phyloP scores from a whole-genome alignment of 1,140 invertebrate genomes.

The Cepaea nemoralis region DNA sequence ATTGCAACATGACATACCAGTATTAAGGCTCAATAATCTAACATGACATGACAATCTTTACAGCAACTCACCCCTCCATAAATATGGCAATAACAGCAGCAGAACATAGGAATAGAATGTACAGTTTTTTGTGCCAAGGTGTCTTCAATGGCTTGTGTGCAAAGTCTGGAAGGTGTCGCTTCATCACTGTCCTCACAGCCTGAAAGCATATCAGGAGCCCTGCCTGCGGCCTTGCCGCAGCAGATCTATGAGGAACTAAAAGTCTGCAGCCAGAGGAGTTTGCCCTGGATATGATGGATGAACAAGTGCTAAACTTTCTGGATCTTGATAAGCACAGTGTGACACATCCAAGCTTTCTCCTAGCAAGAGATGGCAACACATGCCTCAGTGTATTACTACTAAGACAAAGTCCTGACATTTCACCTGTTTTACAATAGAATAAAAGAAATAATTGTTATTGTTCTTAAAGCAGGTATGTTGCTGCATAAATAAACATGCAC shows the following conservation, averaged over 20 bases:
- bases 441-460: neutral
- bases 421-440: neutral
- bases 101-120: too few species aligned
- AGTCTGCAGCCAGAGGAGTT: neutral
- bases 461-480: too few species aligned
- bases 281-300: neutral
- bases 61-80: too few species aligned
- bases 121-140: too few species aligned
- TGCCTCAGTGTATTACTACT: neutral
- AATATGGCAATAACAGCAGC: too few species aligned
- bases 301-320: neutral
- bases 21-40: too few species aligned
- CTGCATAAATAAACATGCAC: too few species aligned
- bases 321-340: neutral
- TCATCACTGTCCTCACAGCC: neutral
- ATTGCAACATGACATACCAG: too few species aligned
- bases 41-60: too few species aligned
- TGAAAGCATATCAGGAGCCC: neutral
- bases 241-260: neutral
- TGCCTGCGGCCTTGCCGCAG: neutral
- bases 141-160: neutral
- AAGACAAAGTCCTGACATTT: conserved; percentile 9
- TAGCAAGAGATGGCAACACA: neutral
- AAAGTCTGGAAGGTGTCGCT: neutral
- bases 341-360: neutral